Conservation (phyloP, 2,888 invertebrate species). For the Periphyllus acericola region DNA sequence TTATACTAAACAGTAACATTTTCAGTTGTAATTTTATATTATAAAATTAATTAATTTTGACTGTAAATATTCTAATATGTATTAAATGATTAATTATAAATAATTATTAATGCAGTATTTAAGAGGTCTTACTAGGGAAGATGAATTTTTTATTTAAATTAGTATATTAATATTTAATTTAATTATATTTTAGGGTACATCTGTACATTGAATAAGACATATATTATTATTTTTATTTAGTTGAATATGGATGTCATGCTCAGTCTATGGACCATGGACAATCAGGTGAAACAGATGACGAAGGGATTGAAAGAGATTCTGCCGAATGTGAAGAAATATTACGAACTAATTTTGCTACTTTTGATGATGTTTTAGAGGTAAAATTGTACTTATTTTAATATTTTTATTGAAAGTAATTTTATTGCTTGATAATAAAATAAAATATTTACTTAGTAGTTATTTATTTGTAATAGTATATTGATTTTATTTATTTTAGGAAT, state of each 20-base stretch:
- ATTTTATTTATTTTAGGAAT: slow-evolving; percentile 68
- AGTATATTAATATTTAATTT: background rate
- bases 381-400: slow-evolving; percentile 15
- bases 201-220: background rate
- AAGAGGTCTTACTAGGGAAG: no score
- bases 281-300: slow-evolving; percentile 78
- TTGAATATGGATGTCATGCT: slow-evolving; percentile 53
- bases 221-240: slow-evolving; percentile 18
- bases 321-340: slow-evolving; percentile 75
- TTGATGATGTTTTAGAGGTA: slow-evolving; percentile 65
- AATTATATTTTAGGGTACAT: background rate
- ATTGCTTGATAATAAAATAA: background rate
- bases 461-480: background rate
- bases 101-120: no score
- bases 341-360: slow-evolving; percentile 63
- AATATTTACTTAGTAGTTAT: background rate
- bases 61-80: no score
- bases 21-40: no score
- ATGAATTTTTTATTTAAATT: no score
- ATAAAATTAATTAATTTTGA: no score
- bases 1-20: no score
- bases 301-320: slow-evolving; percentile 90
- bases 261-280: slow-evolving; percentile 52
- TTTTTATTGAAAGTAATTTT: slow-evolving; percentile 41
- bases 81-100: no score